Base-by-base conservation (phyloP, 2,888 invertebrate genomes). In the Rhamphomyia laevipes region DNA sequence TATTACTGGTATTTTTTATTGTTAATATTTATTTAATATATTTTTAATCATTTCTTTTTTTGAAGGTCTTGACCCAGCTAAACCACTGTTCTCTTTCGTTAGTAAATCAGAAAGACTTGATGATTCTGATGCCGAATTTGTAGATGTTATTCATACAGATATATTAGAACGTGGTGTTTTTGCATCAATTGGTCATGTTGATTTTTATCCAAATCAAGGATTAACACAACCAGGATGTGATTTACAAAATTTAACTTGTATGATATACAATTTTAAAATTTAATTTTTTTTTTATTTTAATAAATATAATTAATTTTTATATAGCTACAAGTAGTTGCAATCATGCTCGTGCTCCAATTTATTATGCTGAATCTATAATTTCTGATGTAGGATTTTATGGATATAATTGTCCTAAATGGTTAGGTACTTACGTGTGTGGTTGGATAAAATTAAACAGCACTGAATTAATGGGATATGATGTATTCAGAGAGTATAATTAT, bases 141-240 rank as follows among this genome's bases (percentile, higher is more conserved):
- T 82, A 1, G 81, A 82, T 57, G 73, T 78, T 1, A 71, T 81
- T 9, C 82, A 82, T 57, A 80, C 81, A 0, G 80, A 82, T 59
- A 73, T 75, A 0, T 56, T 78, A 46, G 70, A 73, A 45, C 75
- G 75, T 43, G 80, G 80, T 7, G 73, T 77, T 59, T 56, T 78
- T 27, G 74, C 76, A 47, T 51, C 69, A 0, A 59, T 72, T 58
- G 80, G 80, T 0, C 67, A 75, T 53, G 65, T 72, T 0, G 80
- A 80, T 59, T 78, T 77, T 58, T 81, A 74, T 60, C 73, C 77
- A 1, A 80, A 80, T 53, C 74, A 78, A 2, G 77, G 78, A 0
- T 59, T 73, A 10, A 55, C 61, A 2, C 82, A 82, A 57, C 80
- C 80, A 0, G 81, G 81, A 0, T 82, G 81, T 58, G 55, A 59